phyloP scores from a whole-genome alignment of 2,797 vertebrate species.

The Galagoides demidoff region DNA sequence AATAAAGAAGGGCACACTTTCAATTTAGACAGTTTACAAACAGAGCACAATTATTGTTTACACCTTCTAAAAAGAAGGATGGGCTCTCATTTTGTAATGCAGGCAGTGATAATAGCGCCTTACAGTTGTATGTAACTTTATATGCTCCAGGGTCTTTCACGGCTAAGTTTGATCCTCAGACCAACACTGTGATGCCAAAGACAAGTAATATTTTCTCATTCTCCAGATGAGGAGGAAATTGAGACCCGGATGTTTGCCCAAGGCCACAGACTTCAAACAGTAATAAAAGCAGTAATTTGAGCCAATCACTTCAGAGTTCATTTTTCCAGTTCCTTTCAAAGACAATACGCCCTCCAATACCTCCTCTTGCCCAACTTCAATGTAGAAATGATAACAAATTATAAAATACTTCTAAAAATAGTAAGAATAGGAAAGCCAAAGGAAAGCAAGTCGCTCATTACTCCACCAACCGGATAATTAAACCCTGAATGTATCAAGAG shows the following conservation, averaged over 20 bases:
- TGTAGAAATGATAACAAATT: neutral
- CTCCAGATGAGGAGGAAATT: slow-evolving; percentile 45
- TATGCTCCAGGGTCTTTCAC: neutral
- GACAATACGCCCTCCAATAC: neutral
- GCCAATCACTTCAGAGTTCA: neutral
- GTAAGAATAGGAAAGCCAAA: neutral
- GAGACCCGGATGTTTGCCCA: neutral
- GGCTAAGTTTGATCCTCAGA: neutral
- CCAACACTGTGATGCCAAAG: neutral
- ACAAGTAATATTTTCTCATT: slow-evolving; percentile 32
- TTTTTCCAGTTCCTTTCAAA: slow-evolving; percentile 28
- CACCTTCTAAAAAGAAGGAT: neutral
- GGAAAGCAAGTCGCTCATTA: neutral
- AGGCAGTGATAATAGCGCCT: neutral
- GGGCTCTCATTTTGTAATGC: neutral
- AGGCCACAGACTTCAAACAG: slow-evolving; percentile 29
- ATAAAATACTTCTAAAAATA: neutral
- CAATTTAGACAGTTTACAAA: slow-evolving; percentile 24
- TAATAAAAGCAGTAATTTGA: neutral
- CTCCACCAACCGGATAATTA: neutral
- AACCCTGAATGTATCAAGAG: neutral
- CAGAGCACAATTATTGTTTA: neutral
- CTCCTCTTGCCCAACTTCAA: neutral
- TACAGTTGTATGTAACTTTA: neutral
- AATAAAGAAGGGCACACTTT: neutral